A percentile compares a stretch with the other conserved stretches of the same genome.
Conservation (phyloP, 2,797 vertebrate species). For the Decapterus maruadsi region DNA sequence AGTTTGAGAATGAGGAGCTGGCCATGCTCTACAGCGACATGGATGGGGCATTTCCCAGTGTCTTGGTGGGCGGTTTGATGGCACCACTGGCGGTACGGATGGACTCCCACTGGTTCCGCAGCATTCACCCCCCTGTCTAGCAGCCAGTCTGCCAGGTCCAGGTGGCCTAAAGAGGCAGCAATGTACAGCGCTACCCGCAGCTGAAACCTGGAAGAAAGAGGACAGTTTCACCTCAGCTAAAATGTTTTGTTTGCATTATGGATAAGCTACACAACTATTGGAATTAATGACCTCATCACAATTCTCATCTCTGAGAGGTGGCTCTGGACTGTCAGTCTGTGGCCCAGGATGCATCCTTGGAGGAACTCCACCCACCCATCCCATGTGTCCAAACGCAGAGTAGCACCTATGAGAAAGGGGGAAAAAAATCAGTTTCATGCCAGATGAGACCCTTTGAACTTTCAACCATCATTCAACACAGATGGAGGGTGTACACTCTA, state of each 20-base stretch:
- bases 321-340: conserved; percentile 72
- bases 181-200: conserved; percentile 86
- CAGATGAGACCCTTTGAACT: neutral
- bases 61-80: conserved; percentile 81
- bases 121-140: conserved; percentile 75
- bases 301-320: conserved; percentile 65
- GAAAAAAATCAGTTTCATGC: neutral
- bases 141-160: conserved; percentile 85
- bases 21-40: conserved; percentile 80
- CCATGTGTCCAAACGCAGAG: conserved; percentile 66
- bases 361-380: conserved; percentile 84
- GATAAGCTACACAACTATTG: neutral
- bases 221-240: neutral
- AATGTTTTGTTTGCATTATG: neutral
- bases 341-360: conserved; percentile 77
- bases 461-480: neutral
- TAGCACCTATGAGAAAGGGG: conserved; percentile 53
- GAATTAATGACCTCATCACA: conserved; percentile 71
- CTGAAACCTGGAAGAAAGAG: conserved; percentile 81
- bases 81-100: conserved; percentile 86
- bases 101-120: conserved; percentile 80
- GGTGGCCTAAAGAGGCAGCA: conserved; percentile 81
- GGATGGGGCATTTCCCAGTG: conserved; percentile 81
- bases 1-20: conserved; percentile 86
- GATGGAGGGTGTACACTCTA: neutral